Base-by-base conservation (phyloP, 2,888 invertebrate species). In the Meliscaeva auricollis region DNA sequence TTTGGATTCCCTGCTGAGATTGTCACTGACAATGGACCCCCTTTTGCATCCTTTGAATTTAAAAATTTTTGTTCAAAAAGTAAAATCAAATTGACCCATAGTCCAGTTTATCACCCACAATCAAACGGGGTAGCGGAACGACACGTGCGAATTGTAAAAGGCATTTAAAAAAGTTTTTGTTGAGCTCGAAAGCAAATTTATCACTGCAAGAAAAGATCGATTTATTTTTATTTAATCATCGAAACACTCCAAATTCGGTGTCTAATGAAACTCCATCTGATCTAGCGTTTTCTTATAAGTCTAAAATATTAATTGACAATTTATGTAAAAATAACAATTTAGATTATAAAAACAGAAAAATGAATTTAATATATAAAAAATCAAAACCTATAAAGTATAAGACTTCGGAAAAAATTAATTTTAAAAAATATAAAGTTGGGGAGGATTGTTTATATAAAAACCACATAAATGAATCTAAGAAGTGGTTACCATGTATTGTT, bases 1-100 rank as follows among this genome's bases (percentile, higher is more conserved):
- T 69, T 77, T 69, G 76, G 76, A 11, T 77, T 69, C 11, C 48
- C 68, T 3, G 48, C 30, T 38, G 62, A 77, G 32, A 77, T 77
- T 17, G 76, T 60, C 5, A 56, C 35, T 46, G 44, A 75, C 41
- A 74, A 74, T 64, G 64, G 64, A n/a, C 75, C 50, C 46, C 75
- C 75, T 6, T 75, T 75, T 32, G 1, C 48, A 60, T 77, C 60
- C 3, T 68, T 60, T 50, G 56, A 56, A 35, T 76, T 76, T 56
- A 50, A 38, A 52, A 32, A 35, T 15, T 52, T 70, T 41, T 70
- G 77, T 41, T 52, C 38, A 8, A 76, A 56, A 17, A 56, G 32
- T 17, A 30, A 56, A 30, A 76, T 76, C 52, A 76, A 68, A 68
- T 22, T 76, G 30, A 32, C 56, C n/a, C 50, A 76, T 1, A 68